A percentile compares a stretch with the other conserved stretches of the same genome.
Evolutionary conservation across 2,888 invertebrate species (phyloP).

Genomic region (Catocala fraxini): DNA sequence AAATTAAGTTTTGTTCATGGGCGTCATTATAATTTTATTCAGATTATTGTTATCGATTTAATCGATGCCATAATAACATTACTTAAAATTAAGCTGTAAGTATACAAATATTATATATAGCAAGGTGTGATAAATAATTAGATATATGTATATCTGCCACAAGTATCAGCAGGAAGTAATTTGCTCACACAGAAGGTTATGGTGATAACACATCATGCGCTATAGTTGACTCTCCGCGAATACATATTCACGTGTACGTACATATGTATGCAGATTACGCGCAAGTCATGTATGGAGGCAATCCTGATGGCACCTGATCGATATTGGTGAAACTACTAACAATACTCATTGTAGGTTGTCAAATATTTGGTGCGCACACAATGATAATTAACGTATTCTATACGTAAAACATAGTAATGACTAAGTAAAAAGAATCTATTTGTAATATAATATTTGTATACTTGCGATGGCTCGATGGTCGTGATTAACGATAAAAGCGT

Average conservation of each 20-base stretch:
- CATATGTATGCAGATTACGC: slow-evolving; percentile 14
- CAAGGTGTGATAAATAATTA: slow-evolving; percentile 46
- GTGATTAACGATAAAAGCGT: slow-evolving; percentile 19
- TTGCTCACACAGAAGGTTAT: slow-evolving; percentile 81
- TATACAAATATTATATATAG: slow-evolving; percentile 27
- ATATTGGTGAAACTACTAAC: slow-evolving; percentile 2
- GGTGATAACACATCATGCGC: slow-evolving; percentile 72
- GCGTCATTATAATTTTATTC: no score
- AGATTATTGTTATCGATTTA: slow-evolving; percentile 11
- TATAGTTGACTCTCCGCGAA: slow-evolving; percentile 39
- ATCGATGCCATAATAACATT: slow-evolving; percentile 21
- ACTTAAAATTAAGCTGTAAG: slow-evolving; percentile 23
- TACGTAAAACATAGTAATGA: no score
- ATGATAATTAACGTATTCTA: no score
- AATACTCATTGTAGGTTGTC: not conserved
- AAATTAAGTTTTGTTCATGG: no score
- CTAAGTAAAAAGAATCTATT: no score
- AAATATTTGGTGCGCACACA: not conserved
- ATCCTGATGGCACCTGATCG: slow-evolving; percentile 8
- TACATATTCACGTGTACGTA: slow-evolving; percentile 22
- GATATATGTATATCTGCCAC: slow-evolving; percentile 58
- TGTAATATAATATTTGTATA: not conserved
- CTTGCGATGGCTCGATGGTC: not conserved
- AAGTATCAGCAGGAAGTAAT: slow-evolving; percentile 82
- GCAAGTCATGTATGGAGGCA: slow-evolving; percentile 8